phyloP scores from a whole-genome alignment of 2,797 vertebrate species.

The Lacerta agilis region DNA sequence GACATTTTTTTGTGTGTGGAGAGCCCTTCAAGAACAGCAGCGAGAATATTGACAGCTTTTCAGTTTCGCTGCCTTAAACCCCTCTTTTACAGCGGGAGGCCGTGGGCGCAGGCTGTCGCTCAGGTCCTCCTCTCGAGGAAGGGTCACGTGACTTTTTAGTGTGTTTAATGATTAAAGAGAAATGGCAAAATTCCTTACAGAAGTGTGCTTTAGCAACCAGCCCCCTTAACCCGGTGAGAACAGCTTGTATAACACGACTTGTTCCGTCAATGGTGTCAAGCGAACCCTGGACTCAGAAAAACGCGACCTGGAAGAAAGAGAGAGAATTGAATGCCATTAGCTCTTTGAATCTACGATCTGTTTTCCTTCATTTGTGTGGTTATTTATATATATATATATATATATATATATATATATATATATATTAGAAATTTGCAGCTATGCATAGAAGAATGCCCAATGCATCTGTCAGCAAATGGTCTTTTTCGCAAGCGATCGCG shows the following conservation, averaged over 20 bases:
- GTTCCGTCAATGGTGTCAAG: too few relatives aligned
- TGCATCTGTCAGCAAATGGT: too few relatives aligned
- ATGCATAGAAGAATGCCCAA: background rate
- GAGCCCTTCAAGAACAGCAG: too few relatives aligned
- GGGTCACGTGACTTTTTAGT: background rate
- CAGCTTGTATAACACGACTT: background rate
- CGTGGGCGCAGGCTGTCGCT: background rate
- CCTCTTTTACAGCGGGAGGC: background rate
- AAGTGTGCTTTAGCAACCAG: too few relatives aligned
- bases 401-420: too few relatives aligned
- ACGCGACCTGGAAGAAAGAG: background rate
- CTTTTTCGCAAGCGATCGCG: too few relatives aligned
- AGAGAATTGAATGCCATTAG: background rate
- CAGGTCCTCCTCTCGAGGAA: too few relatives aligned
- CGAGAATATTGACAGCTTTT: background rate
- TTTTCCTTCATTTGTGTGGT: background rate
- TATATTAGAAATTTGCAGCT: background rate
- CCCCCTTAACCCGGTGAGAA: background rate
- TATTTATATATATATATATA: background rate
- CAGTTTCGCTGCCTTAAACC: background rate
- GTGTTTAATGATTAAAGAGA: background rate
- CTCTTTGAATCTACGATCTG: accelerated
- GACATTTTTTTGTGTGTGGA: too few relatives aligned
- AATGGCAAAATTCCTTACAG: background rate
- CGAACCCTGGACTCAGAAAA: background rate